Evolutionary conservation across 2,888 invertebrate species (phyloP), one percentile per base, ranked within the genome.

Genomic region (Ischnura elegans): DNA sequence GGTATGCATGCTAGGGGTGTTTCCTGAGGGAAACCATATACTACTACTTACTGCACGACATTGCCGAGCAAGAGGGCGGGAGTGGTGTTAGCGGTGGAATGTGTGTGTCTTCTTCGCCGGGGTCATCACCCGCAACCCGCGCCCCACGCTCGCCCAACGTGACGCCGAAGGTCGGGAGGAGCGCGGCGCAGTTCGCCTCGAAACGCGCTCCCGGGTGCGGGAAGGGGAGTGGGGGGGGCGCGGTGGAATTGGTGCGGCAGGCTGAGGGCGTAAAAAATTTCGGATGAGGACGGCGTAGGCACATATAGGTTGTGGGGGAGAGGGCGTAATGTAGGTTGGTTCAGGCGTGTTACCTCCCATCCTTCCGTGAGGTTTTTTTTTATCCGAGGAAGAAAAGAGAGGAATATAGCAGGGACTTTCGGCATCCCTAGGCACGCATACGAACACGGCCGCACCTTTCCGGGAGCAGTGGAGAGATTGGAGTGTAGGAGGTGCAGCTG

Each of bases 401-500:
- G 87, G 87, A 55, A 51, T 55, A n/a, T 29, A 13, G 36, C 13
- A 47, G 42, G 29, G 29, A 25, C 42, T 46, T 86, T 21, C 46
- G 45, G 46, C 86, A 86, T 86, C 86, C 46, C 86, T 21, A 86
- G 45, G 86, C 90, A 61, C 87, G 51, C 87, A 87, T 87, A 87
- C 87, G 51, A 55, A n/a, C 90, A 29, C 87, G 4, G 55, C 42
- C 87, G 55, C 90, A 61, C 61, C 55, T 61, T 61, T 46, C 36
- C 10, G 36, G 90, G 43, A 45, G 90, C 90, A 61, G 61, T 90
- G 61, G 90, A 90, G 90, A 90, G 90, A 90, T 90, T 90, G 90
- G 90, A 90, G 90, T 90, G 51, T 90, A 61, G 90, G 61, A 61
- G 90, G 90, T 66, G 90, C 90, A 66, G 90, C 90, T 90, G 90